Base-by-base conservation (phyloP, 2,113 vertebrate genomes). In the Colossoma macropomum region DNA sequence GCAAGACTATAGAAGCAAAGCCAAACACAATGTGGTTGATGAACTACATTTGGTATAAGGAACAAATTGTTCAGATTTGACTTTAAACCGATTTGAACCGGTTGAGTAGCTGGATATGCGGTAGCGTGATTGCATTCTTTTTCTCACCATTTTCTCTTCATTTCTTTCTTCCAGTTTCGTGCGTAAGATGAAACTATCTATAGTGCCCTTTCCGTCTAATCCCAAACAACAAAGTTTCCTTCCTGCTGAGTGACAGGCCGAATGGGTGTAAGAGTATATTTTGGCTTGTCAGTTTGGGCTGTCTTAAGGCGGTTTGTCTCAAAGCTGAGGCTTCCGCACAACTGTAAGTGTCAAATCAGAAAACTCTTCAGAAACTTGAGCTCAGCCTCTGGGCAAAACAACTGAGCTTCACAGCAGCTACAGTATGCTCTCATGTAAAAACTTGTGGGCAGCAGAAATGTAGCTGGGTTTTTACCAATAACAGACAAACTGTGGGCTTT, bases 331-430 rank as follows among this genome's bases (percentile, higher is more conserved):
- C 34, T 85, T 17, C 1, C 0, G 5, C 68, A 79, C 75, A 88
- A 82, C 82, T 82, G 74, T 87, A 87, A 79, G 66, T 92, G 86
- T 92, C 81, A 83, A 84, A 79, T 80, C 68, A 70, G 73, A 69
- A 65, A 34, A 56, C 23, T 76, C 30, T 63, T 62, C 38, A 73
- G 74, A 81, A 81, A 84, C 82, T 19, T 60, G 75, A 86, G 65
- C 75, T 32, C 70, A 59, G 16, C 82, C 85, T 79, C 73, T 79
- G 72, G 87, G 82, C 52, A 80, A 84, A 82, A 77, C 83, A 65
- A 62, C 23, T 68, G 76, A 45, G 30, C 32, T 75, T 70, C 80
- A 68, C 23, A 34, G 81, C 70, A 28, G 11, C 71, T 77, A 78
- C 23, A 72, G 32, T 32, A 27, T 79, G 81, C 50, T 75, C 50